A percentile compares a stretch with the other conserved stretches of the same genome.
Conservation (phyloP, 2,797 vertebrate genomes). For the Eleutherodactylus coqui region DNA sequence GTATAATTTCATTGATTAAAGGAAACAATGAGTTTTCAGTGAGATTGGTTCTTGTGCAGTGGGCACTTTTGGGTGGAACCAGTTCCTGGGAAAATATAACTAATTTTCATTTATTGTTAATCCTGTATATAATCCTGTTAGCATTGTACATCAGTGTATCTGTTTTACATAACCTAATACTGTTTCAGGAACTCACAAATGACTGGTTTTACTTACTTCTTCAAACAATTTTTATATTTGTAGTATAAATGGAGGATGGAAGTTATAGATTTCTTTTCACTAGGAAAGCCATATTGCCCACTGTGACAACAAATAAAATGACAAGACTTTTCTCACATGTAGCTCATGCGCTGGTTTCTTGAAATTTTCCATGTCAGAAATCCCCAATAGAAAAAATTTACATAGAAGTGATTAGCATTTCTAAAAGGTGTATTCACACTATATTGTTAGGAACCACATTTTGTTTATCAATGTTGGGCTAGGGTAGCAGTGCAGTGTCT, state of each 20-base stretch:
- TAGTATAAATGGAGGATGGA: too few relatives aligned
- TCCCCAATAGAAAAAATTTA: too few relatives aligned
- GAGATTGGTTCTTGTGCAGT: slow-evolving; percentile 3
- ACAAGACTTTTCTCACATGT: too few relatives aligned
- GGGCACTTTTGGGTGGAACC: slow-evolving; percentile 1
- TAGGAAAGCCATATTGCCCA: too few relatives aligned
- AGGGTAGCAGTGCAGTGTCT: too few relatives aligned
- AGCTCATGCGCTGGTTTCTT: too few relatives aligned
- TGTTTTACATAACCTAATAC: neutral
- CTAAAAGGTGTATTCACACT: too few relatives aligned
- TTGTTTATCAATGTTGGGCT: too few relatives aligned
- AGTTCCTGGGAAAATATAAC: neutral
- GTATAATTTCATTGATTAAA: slow-evolving; percentile 36
- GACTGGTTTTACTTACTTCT: neutral
- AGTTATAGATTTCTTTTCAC: too few relatives aligned
- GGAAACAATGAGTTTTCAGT: slow-evolving; percentile 31
- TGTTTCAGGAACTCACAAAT: neutral
- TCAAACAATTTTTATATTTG: neutral
- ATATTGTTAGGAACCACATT: too few relatives aligned
- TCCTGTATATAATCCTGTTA: neutral
- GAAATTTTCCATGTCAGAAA: too few relatives aligned
- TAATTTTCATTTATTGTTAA: neutral
- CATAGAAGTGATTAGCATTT: too few relatives aligned
- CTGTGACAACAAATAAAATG: neutral
- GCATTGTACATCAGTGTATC: neutral